Percentiles rank a stretch among this genome's conserved stretches.
Evolutionary conservation across 2,888 invertebrate species (phyloP).

Genomic region (Chaitophorus viminalis): DNA sequence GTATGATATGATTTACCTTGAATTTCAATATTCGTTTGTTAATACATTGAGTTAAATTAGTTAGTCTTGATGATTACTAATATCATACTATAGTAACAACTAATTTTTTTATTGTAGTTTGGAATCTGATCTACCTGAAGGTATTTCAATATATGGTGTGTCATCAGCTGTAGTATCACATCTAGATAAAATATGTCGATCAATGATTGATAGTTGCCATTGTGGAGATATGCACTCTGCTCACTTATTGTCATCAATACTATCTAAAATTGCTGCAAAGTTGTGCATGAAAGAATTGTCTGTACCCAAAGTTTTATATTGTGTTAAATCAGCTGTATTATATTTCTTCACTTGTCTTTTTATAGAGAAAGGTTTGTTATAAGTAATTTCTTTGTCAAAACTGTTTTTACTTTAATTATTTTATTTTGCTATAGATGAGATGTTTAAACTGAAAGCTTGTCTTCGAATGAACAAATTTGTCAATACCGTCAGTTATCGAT

Average conservation of each 20-base stretch:
- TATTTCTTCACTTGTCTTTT: slow-evolving; percentile 65
- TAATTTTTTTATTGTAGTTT: slow-evolving; percentile 23
- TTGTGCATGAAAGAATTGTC: slow-evolving; percentile 63
- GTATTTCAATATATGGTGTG: slow-evolving; percentile 52
- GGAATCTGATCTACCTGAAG: slow-evolving; percentile 46
- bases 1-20: not conserved
- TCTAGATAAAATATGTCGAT: slow-evolving; percentile 58
- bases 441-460: slow-evolving; percentile 64
- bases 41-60: not conserved
- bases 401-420: not conserved
- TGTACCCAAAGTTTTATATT: slow-evolving; percentile 64
- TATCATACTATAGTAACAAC: not conserved
- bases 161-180: slow-evolving; percentile 57
- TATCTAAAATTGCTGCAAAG: slow-evolving; percentile 63
- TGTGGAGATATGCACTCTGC: slow-evolving; percentile 63
- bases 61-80: not conserved
- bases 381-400: slow-evolving; percentile 4
- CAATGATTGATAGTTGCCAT: slow-evolving; percentile 61
- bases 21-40: not conserved
- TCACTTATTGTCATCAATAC: slow-evolving; percentile 64
- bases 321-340: slow-evolving; percentile 64
- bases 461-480: slow-evolving; percentile 63
- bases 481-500: slow-evolving; percentile 65
- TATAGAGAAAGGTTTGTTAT: slow-evolving; percentile 64
- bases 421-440: slow-evolving; percentile 63